phyloP scores from a whole-genome alignment of 2,113 vertebrate genomes.

The Gallinago paraguaiae region DNA sequence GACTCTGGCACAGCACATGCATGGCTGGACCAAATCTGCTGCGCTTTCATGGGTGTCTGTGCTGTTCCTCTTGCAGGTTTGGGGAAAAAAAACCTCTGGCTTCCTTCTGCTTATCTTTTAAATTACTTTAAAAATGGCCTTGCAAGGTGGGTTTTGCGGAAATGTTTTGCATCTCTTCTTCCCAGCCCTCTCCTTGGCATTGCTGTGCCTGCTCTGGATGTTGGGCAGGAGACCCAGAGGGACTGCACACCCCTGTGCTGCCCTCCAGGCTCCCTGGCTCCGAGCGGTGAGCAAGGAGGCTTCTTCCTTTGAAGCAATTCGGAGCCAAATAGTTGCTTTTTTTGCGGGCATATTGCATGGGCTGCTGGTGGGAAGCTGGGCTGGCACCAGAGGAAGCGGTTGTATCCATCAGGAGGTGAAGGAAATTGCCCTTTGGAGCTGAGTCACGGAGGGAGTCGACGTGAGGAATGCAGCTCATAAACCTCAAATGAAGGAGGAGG shows the following conservation, averaged over 20 bases:
- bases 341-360: fast-evolving
- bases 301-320: neutral
- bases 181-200: neutral
- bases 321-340: neutral
- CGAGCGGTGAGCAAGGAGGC: fast-evolving
- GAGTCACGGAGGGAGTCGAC: fast-evolving
- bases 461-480: neutral
- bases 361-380: neutral
- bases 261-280: neutral
- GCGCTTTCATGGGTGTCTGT: fast-evolving
- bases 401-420: neutral
- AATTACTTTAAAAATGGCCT: neutral
- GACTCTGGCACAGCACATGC: fast-evolving
- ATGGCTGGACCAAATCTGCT: neutral
- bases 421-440: neutral
- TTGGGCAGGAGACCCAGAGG: neutral
- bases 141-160: neutral
- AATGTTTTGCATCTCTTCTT: neutral
- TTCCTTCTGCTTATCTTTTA: neutral
- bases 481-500: neutral
- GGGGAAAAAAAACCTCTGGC: neutral
- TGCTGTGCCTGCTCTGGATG: fast-evolving
- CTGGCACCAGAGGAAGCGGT: neutral
- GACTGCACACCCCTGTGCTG: neutral
- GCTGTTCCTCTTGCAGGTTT: neutral